phyloP scores from a whole-genome alignment of 1,140 invertebrate genomes.

The Pachypeltis micranthus region DNA sequence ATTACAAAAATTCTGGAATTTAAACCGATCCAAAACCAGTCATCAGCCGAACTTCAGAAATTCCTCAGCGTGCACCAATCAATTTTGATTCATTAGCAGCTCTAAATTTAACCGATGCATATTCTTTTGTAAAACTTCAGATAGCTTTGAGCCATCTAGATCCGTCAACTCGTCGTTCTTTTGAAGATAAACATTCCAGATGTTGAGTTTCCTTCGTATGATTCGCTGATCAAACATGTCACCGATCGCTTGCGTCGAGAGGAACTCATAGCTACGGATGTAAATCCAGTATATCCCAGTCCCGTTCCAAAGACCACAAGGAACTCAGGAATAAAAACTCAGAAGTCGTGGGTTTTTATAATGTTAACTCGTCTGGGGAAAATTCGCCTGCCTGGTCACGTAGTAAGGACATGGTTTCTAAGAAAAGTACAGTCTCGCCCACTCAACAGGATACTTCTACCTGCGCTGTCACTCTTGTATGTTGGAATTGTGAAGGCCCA shows the following conservation, averaged over 20 bases:
- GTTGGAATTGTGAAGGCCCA: not conserved
- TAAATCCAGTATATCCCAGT: not conserved
- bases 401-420: too few species aligned
- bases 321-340: not conserved
- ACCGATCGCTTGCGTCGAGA: too few species aligned
- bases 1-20: not conserved
- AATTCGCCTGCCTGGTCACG: not conserved
- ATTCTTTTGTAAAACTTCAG: not conserved
- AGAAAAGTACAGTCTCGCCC: not conserved
- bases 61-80: not conserved
- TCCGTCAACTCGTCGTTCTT: not conserved
- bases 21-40: not conserved
- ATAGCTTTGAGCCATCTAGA: not conserved
- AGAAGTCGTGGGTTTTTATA: not conserved
- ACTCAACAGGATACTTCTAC: not conserved
- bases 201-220: not conserved
- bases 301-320: not conserved
- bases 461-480: not conserved
- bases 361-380: not conserved
- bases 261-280: not conserved
- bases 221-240: too few species aligned
- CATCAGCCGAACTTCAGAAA: not conserved
- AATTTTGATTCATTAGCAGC: not conserved
- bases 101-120: not conserved
- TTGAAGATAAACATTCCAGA: not conserved